Evolutionary conservation across 2,797 vertebrate genomes (phyloP).

Genomic region (Danionella dracula): DNA sequence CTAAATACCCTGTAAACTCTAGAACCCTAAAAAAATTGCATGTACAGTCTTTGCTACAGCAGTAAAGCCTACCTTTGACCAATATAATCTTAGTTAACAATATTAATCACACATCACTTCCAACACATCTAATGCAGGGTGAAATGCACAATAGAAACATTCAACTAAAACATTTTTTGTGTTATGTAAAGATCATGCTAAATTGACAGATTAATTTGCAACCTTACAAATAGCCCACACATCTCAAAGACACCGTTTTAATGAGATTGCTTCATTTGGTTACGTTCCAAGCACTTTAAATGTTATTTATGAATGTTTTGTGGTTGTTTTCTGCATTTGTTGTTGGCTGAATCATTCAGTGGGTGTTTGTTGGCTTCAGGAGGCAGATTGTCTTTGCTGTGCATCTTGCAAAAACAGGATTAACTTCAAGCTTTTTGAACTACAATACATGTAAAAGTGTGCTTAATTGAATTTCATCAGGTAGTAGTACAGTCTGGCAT

Average conservation of each 20-base stretch:
- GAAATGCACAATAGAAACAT: not conserved
- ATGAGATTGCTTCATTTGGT: constrained; percentile 12
- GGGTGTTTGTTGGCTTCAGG: constrained; percentile 10
- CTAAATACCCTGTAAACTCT: constrained; percentile 16
- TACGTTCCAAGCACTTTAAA: not conserved
- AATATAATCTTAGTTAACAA: not conserved
- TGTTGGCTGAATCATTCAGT: constrained; percentile 5
- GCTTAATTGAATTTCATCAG: not conserved
- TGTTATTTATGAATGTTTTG: not conserved
- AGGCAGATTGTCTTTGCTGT: constrained; percentile 27
- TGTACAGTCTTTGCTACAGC: constrained; percentile 10
- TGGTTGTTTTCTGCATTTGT: constrained; percentile 14
- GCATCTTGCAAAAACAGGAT: constrained; percentile 8
- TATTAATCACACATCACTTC: constrained; percentile 2
- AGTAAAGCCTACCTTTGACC: constrained; percentile 5
- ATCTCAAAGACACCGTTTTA: constrained; percentile 14
- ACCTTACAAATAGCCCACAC: not conserved
- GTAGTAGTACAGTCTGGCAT: constrained; percentile 11
- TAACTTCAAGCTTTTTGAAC: not conserved
- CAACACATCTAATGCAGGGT: not conserved
- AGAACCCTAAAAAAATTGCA: constrained; percentile 17
- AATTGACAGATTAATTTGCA: constrained; percentile 11
- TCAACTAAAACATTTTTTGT: not conserved
- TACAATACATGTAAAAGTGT: constrained; percentile 11
- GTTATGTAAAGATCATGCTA: not conserved